Evolutionary conservation across 30 jellyfish, hydroid and myxozoan species (phyloP), one percentile per base, ranked within the genome.

Genomic region (Cassiopea andromeda): DNA sequence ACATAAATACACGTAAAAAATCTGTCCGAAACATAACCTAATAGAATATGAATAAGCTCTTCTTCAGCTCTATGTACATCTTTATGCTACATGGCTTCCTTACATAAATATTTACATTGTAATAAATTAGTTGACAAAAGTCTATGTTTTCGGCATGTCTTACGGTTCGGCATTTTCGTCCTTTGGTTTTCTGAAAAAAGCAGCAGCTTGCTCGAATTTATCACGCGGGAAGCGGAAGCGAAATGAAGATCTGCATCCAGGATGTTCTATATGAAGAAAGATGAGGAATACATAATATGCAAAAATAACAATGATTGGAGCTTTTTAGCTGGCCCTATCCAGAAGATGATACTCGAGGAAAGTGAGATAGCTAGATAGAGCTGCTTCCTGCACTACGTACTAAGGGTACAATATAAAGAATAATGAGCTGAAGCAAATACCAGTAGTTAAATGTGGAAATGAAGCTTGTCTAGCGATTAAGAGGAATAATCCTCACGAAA

Each of bases 221-320:
- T 72, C 68, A 46, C 93, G 77, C 19, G 98, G 98, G 70, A 93
- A 83, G 9, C 98, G 91, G 59, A 81, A 80, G 43, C 88, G 91
- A 7, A 93, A 83, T 44, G 87, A 45, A 1, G 98, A 80, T 73
- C 97, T 46, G 49, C 59, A 90, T 18, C 66, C 77, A 10, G 71
- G 64, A 57, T 60, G 72, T 44, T 93, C 98, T 59, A 67, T 94
- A 87, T 5, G 7, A 70, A 70, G 57, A 70, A 72, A 73, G 44
- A 46, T 1, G 75, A 43, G 10, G 7, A 77, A 85, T 2, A 7
- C 47, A 46, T 2, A 0, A 57, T 8, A 1, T 45, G 48, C n/a
- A 43, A 75, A 75, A 19, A 17, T 1, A 61, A 8, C 73, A 61
- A 61, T 61, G 7, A 61, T 27, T 8, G 4, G 43, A 66, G 15